Conservation (phyloP, 2,888 invertebrate species). For the Patella ulyssiponensis region DNA sequence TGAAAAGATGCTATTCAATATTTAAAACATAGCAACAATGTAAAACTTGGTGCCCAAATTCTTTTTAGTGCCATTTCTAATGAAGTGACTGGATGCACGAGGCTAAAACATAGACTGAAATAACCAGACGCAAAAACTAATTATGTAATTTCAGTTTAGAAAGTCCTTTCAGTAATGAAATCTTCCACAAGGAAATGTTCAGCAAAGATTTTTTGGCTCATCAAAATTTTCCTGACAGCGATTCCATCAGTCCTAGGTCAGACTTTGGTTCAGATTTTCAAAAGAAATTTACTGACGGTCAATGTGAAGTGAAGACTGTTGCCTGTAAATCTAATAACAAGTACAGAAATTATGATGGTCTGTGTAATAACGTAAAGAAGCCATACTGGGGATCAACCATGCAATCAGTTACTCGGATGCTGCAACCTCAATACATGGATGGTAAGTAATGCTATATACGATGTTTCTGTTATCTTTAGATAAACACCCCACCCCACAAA, state of each 20-base stretch:
- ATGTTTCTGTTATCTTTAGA: not conserved
- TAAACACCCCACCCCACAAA: too few relatives aligned
- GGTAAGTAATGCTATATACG: slow-evolving; percentile 17
- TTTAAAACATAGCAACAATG: too few relatives aligned
- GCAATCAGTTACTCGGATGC: slow-evolving; percentile 30
- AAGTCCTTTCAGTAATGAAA: not conserved
- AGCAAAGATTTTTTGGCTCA: slow-evolving; percentile 8
- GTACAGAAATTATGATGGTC: slow-evolving; percentile 91
- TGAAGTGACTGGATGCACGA: too few relatives aligned
- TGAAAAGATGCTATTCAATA: too few relatives aligned
- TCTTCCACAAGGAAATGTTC: slow-evolving; percentile 8
- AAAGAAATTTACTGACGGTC: not conserved
- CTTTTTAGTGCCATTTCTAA: too few relatives aligned
- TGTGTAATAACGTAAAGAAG: slow-evolving; percentile 92
- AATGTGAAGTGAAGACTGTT: slow-evolving; percentile 22
- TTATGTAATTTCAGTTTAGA: too few relatives aligned
- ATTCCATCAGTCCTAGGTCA: not conserved
- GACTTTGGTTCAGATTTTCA: not conserved
- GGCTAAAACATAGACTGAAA: too few relatives aligned
- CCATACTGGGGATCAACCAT: slow-evolving; percentile 84
- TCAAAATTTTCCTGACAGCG: not conserved
- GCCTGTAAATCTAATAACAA: slow-evolving; percentile 61
- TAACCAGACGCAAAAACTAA: too few relatives aligned
- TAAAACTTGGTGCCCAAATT: too few relatives aligned
- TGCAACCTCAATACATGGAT: slow-evolving; percentile 31